Evolutionary conservation across 2,797 vertebrate genomes (phyloP).

Genomic region (Microhierax caerulescens): DNA sequence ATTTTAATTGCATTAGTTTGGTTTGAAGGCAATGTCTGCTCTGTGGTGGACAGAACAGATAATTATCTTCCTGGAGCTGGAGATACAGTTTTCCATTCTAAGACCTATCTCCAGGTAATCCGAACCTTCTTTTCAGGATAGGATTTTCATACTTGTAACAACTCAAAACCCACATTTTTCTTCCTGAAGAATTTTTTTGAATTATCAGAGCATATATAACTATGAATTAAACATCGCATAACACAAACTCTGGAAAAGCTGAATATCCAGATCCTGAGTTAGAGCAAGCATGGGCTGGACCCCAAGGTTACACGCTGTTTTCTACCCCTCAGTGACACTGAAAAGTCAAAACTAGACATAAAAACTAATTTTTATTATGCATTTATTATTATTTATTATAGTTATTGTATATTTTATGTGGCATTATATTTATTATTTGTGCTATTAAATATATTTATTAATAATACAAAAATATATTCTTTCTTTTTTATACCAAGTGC

Average conservation of each 20-base stretch:
- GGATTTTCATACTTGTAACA: not conserved
- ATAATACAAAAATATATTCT: not conserved
- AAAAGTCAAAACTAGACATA: not conserved
- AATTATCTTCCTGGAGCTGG: not conserved
- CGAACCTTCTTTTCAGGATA: not conserved
- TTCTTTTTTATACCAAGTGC: not conserved
- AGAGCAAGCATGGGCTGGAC: not conserved
- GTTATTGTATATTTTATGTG: too few species aligned
- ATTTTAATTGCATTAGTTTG: constrained; percentile 1
- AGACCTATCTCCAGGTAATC: not conserved
- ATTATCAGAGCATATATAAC: not conserved
- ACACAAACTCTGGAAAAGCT: not conserved
- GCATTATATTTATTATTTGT: too few species aligned
- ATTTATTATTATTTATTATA: too few species aligned
- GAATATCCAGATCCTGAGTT: not conserved
- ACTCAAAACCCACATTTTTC: not conserved
- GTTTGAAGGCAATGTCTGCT: not conserved
- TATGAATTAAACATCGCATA: not conserved
- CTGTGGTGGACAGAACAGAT: not conserved
- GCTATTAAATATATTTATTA: too few species aligned
- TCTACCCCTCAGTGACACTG: not conserved
- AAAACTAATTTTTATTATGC: not conserved
- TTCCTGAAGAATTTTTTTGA: not conserved
- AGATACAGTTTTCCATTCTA: not conserved
- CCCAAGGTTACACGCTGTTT: not conserved